These are phyloP conservation scores for Leptogaster cylindrica DNA, from an alignment of 2,888 invertebrate genomes.

Conservation along the genomic window DNA sequence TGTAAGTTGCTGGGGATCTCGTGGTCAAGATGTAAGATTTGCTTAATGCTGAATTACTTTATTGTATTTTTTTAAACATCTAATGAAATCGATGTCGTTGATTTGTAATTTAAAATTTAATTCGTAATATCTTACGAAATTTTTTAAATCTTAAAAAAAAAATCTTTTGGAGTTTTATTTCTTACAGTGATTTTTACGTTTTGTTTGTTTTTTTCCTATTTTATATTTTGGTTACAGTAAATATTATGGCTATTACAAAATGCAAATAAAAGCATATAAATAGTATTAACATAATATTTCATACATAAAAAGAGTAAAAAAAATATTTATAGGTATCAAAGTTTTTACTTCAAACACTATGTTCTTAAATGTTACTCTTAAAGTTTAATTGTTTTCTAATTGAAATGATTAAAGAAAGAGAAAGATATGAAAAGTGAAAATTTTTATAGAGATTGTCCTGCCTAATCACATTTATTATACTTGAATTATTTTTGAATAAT, in stretches of 20 bases:
- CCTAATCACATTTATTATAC: not conserved
- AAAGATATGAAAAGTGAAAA: not conserved
- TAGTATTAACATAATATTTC: not conserved
- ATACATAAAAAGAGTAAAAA: not conserved
- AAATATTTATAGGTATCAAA: not conserved
- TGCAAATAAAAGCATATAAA: not conserved
- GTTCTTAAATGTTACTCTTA: no score
- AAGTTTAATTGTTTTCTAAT: not conserved
- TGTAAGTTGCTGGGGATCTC: not conserved
- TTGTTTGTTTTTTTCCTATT: not conserved
- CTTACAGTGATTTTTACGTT: slow-evolving; percentile 26
- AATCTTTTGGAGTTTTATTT: slow-evolving; percentile 22
- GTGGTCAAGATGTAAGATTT: not conserved
- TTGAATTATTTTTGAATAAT: not conserved
- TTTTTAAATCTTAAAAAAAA: slow-evolving; percentile 19
- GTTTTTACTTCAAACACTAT: not conserved
- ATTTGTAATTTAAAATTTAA: not conserved
- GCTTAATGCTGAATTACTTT: not conserved
- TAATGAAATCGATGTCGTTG: no score
- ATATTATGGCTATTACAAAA: not conserved
- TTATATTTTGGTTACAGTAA: not conserved
- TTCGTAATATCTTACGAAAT: not conserved
- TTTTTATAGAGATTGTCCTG: not conserved
- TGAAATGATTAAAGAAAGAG: not conserved
- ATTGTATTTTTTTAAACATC: no score